Base-by-base conservation (phyloP, 2,113 vertebrate genomes). In the Macaca nemestrina region DNA sequence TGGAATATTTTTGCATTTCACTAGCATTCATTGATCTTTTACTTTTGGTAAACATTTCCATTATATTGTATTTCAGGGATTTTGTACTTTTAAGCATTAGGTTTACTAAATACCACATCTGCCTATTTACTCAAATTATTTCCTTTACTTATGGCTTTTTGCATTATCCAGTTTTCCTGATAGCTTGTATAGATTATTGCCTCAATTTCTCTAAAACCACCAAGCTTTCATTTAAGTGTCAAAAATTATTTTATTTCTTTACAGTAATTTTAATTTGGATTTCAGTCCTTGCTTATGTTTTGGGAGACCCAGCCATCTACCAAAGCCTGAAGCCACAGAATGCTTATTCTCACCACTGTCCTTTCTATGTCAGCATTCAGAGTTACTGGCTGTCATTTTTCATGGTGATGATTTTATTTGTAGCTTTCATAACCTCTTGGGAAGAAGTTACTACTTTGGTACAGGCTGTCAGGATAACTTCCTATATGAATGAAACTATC, bases 71-170 rank as follows among this genome's bases (percentile, higher is more conserved):
- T 82, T 98, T 99, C 8, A 98, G 98, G 83, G 98, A 98, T 45
- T 94, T 99, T 82, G 75, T 97, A 0, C 59, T 99, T 88, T 96
- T 98, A 73, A 99, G 99, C 1, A 12, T 99, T 67, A 97, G 98
- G 43, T 96, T 99, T 92, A 99, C 99, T 0, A 98, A 55, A 48
- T 99, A 99, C 73, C 99, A 99, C 45, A 97, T 99, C 23, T 99
- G 99, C 90, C 97, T 99, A 12, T 95, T 99, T 84, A 98, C 99
- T 45, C 99, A 99, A 97, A 98, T 99, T 57, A 43, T 98, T 0
- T 99, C 99, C 40, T 97, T 98, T 9, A 96, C 98, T 85, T 99
- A 99, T 0, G 89, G 98, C 0, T 50, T 97, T 40, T 40, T 99
- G 97, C 99, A 99, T 93, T 99, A 98, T 93, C 99, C 99, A 0